Percentiles rank a stretch among this genome's conserved stretches.
Conservation (phyloP, 2,888 invertebrate genomes). For the Cataglyphis rosenhaueri region DNA sequence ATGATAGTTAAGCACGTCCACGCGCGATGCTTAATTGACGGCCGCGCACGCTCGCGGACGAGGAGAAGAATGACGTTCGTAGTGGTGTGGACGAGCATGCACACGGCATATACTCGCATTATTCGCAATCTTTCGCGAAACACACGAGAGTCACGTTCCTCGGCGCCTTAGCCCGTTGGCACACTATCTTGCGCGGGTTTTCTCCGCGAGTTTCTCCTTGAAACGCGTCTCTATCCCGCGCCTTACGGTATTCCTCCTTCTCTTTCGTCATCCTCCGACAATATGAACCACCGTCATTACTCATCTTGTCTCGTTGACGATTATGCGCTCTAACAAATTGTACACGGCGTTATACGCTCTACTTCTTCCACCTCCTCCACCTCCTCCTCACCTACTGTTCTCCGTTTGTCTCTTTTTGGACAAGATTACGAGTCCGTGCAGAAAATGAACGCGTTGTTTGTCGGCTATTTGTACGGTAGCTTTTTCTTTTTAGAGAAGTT, state of each 20-base stretch:
- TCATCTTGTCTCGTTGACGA: conserved; percentile 54
- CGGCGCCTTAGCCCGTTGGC: conserved; percentile 48
- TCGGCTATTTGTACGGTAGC: conserved; percentile 30
- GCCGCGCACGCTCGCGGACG: conserved; percentile 14
- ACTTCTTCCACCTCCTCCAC: conserved; percentile 19
- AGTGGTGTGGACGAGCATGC: neutral
- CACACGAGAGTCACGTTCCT: conserved; percentile 41
- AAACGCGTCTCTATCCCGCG: conserved; percentile 45
- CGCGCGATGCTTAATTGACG: conserved; percentile 41
- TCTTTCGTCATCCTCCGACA: conserved; percentile 15
- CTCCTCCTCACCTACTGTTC: neutral
- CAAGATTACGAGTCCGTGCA: conserved; percentile 44
- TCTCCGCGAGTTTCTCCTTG: conserved; percentile 13
- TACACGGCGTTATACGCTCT: conserved; percentile 47
- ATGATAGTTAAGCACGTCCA: neutral
- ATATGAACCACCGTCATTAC: conserved; percentile 52
- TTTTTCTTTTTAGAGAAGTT: neutral
- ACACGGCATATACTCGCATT: conserved; percentile 43
- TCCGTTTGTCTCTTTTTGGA: neutral
- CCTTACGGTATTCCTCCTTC: conserved; percentile 45
- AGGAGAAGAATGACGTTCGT: conserved; percentile 50
- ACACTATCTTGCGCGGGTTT: conserved; percentile 47
- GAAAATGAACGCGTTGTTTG: conserved; percentile 35
- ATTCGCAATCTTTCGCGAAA: conserved; percentile 47
- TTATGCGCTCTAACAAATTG: conserved; percentile 55